These are phyloP conservation scores for Paraescarpia echinospica DNA, from an alignment of 1,140 invertebrate genomes.

Conservation along the genomic window DNA sequence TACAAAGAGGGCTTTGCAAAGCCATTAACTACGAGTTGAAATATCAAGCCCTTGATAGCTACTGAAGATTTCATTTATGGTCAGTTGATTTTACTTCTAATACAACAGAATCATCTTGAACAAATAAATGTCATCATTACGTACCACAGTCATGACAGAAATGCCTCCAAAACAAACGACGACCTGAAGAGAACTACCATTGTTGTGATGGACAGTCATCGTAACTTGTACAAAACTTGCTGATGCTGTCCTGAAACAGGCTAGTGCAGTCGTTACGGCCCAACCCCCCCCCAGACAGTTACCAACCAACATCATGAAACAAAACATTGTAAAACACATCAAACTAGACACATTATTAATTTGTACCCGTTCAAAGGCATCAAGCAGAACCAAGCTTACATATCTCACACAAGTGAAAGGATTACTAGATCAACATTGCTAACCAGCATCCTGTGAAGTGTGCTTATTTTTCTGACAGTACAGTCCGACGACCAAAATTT, in stretches of 20 bases:
- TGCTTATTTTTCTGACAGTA: not conserved
- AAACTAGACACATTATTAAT: not conserved
- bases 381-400: not conserved
- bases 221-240: not conserved
- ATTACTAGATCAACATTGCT: not conserved
- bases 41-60: not conserved
- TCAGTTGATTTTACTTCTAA: not conserved
- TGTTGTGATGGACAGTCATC: not conserved
- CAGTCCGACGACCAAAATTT: not conserved
- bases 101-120: not conserved
- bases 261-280: not conserved
- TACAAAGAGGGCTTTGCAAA: not conserved
- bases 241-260: not conserved
- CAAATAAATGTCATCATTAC: not conserved
- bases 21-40: not conserved
- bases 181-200: not conserved
- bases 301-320: not conserved
- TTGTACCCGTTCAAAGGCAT: not conserved
- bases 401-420: not conserved
- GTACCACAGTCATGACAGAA: not conserved
- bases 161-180: not conserved
- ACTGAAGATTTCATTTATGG: not conserved
- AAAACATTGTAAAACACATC: not conserved
- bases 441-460: not conserved
- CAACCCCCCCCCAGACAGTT: not conserved